Conservation (phyloP, 1,140 invertebrate genomes). For the Saccostrea glomerata region DNA sequence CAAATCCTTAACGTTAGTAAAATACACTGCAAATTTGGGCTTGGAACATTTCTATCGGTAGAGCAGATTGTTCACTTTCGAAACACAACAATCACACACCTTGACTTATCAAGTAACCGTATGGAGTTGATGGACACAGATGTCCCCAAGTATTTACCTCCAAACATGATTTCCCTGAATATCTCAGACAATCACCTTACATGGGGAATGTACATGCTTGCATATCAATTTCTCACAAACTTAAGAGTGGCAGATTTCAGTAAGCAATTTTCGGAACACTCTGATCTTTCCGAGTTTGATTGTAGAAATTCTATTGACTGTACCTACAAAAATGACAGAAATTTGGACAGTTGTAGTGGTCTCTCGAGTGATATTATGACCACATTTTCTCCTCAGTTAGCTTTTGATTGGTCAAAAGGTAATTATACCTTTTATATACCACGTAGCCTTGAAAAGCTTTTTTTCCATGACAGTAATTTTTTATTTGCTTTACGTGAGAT, state of each 20-base stretch:
- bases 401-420: background rate
- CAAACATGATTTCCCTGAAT: background rate
- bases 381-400: too few relatives aligned
- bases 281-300: background rate
- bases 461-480: conserved; percentile 12
- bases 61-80: background rate
- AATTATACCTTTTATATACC: background rate
- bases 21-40: conserved; percentile 17
- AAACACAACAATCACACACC: conserved; percentile 24
- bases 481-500: background rate
- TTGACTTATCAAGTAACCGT: conserved; percentile 39
- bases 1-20: conserved; percentile 19
- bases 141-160: background rate
- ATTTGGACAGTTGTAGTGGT: background rate
- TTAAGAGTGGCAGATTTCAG: background rate
- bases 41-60: background rate
- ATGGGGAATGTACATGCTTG: conserved; percentile 15
- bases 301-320: conserved; percentile 3
- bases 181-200: conserved; percentile 41
- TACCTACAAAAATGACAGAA: background rate
- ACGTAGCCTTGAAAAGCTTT: background rate
- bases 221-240: background rate
- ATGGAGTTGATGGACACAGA: conserved; percentile 24
- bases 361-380: background rate
- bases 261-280: background rate